These are phyloP conservation scores for Xanthorhoe spadicearia DNA, from an alignment of 2,888 invertebrate species.

Conservation along the genomic window DNA sequence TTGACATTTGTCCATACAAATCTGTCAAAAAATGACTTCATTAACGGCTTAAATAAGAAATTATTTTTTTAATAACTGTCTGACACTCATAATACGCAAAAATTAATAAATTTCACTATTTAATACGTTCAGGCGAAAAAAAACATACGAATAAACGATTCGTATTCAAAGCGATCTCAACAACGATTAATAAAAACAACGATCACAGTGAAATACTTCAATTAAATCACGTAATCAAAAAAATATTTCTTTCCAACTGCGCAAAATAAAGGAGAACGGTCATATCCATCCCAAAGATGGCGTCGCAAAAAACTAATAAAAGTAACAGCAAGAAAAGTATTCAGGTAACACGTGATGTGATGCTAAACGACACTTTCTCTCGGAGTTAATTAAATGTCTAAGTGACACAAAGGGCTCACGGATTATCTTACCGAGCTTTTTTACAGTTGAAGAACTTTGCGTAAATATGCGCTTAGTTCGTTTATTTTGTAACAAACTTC, in stretches of 20 bases:
- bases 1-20: too few relatives aligned
- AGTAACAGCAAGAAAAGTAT: slow-evolving; percentile 39
- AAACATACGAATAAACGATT: too few relatives aligned
- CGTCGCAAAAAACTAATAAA: slow-evolving; percentile 25
- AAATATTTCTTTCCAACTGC: background rate
- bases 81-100: too few relatives aligned
- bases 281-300: slow-evolving; percentile 3
- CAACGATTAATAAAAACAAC: too few relatives aligned
- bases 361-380: slow-evolving; percentile 47
- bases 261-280: slow-evolving; percentile 17
- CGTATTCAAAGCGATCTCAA: too few relatives aligned
- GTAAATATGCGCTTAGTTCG: background rate
- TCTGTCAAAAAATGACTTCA: too few relatives aligned
- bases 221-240: background rate
- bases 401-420: slow-evolving; percentile 39
- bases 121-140: too few relatives aligned
- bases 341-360: slow-evolving; percentile 58
- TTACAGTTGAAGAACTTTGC: slow-evolving; percentile 10
- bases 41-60: too few relatives aligned
- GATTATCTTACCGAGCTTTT: slow-evolving; percentile 22
- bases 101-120: too few relatives aligned
- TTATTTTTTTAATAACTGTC: too few relatives aligned
- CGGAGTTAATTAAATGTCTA: slow-evolving; percentile 62
- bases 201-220: too few relatives aligned
- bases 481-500: background rate